Evolutionary conservation across 2,888 invertebrate species (phyloP), one percentile per base, ranked within the genome.

Genomic region (Lasioglossum lativentre): DNA sequence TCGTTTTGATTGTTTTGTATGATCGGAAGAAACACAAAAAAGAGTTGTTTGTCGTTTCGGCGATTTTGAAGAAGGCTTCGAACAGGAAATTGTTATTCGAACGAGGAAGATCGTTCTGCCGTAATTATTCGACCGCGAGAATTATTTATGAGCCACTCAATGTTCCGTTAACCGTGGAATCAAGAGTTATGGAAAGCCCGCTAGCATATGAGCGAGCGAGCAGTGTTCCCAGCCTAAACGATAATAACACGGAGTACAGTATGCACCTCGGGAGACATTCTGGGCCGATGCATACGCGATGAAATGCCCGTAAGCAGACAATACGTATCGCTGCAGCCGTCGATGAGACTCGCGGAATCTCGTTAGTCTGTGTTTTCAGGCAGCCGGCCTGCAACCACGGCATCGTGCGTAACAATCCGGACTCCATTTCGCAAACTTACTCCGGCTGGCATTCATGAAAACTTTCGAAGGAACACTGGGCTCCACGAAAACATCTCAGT

Each of bases 321-420:
- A 87, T 89, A 76, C 80, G 73, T 82, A 76, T 81, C 76, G 79
- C 68, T 68, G 80, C 74, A 23, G 66, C 45, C 74, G 84, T 89
- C 86, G 84, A 89, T 89, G 84, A 79, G 75, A 80, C 75, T 77
- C 77, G 27, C 72, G 79, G 82, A 89, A 88, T 86, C 86, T 86
- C 88, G 87, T 89, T 89, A 86, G 79, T 59, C 59, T 52, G 47
- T 77, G 10, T 40, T 82, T 82, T 82, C 75, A 59, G 75, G 38
- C 30, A 34, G 42, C 63, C 38, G 23, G 45, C 27, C n/a, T 10
- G n/a, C n/a, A 45, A 16, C n/a, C 45, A 16, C 38, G n/a, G 14
- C 66, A 27, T n/a, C 68, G 23, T 45, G 30, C 68, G 40, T 68
- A 23, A 66, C 66, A 66, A 66, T 38, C 34, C 34, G 4, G 66